Percentiles rank a stretch among this genome's conserved stretches.
Conservation (phyloP, 2,113 vertebrate species). For the Coracopsis vasa region DNA sequence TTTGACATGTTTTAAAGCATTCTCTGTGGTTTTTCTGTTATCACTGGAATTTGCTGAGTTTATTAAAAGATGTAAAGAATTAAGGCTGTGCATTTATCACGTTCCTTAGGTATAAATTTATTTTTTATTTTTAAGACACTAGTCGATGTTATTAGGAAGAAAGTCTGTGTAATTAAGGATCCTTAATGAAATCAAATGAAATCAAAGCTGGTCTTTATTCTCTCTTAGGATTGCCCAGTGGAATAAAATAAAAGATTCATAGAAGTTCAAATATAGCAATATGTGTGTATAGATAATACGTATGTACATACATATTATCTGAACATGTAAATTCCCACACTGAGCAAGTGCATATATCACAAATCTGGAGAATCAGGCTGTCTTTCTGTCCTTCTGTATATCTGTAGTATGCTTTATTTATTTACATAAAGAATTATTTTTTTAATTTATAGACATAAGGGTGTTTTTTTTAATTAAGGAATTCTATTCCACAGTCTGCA, state of each 20-base stretch:
- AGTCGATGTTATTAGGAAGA: conserved; percentile 1
- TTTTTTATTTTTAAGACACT: conserved; percentile 20
- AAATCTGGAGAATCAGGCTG: neutral
- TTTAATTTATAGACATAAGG: neutral
- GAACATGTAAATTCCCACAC: neutral
- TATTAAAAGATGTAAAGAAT: conserved; percentile 55
- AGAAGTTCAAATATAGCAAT: conserved; percentile 11
- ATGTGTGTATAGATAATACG: neutral
- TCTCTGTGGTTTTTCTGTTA: conserved; percentile 40
- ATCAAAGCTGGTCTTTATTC: neutral
- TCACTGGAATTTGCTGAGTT: conserved; percentile 56
- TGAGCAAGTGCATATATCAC: neutral
- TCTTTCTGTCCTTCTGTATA: neutral
- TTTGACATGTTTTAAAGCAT: conserved; percentile 49
- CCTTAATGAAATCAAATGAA: conserved; percentile 48
- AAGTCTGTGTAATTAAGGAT: conserved; percentile 24
- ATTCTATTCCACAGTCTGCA: neutral
- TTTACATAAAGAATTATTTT: neutral
- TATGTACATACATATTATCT: neutral
- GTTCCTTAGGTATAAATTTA: neutral
- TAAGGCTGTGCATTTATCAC: neutral
- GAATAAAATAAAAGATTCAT: conserved; percentile 9
- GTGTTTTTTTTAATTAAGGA: neutral
- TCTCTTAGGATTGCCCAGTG: neutral
- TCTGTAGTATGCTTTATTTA: neutral